Conservation (phyloP, 2,113 vertebrate genomes). For the Ctenodactylus gundi region DNA sequence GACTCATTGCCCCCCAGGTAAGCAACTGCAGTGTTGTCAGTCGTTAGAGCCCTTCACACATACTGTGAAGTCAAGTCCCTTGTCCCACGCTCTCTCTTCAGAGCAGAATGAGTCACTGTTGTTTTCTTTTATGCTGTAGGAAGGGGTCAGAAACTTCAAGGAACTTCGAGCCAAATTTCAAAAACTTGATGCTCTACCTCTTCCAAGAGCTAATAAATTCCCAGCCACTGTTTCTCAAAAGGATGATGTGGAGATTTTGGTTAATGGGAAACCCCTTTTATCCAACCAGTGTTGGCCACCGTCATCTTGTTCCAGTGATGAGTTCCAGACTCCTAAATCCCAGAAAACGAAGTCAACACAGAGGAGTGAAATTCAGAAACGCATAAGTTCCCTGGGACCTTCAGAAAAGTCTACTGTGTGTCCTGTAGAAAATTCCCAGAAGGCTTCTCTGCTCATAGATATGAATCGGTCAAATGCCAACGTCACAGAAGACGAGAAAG, state of each 20-base stretch:
- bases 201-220: constrained; percentile 14
- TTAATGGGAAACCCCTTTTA: background rate
- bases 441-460: background rate
- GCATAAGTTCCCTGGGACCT: background rate
- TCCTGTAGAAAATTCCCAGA: background rate
- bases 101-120: background rate
- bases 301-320: background rate
- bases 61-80: background rate
- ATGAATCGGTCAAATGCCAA: background rate
- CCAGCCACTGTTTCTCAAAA: constrained; percentile 25
- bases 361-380: background rate
- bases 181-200: constrained; percentile 29
- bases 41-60: background rate
- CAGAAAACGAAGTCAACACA: background rate
- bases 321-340: background rate
- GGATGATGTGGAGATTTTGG: background rate
- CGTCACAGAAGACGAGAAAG: background rate
- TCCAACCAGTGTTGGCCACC: background rate
- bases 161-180: constrained; percentile 85
- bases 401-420: background rate
- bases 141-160: constrained; percentile 80
- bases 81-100: background rate
- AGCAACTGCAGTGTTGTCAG: accelerated
- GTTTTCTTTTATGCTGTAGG: constrained; percentile 74
- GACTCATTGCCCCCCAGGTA: no score